phyloP scores from a whole-genome alignment of 1,140 invertebrate genomes.

The Reticulitermes speratus region DNA sequence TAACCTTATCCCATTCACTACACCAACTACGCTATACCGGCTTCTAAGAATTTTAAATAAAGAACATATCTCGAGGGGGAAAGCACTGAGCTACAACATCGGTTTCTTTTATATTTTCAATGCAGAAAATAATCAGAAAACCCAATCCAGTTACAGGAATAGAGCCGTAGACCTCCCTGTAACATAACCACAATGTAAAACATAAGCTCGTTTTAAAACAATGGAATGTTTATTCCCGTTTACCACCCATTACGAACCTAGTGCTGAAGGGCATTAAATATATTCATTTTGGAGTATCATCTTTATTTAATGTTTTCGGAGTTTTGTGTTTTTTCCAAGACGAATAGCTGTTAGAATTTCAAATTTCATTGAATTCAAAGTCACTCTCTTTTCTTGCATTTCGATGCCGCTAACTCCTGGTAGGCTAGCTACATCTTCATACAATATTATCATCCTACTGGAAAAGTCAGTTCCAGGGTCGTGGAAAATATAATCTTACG shows the following conservation, averaged over 20 bases:
- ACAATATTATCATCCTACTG: not conserved
- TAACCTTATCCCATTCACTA: too few relatives aligned
- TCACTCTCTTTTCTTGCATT: not conserved
- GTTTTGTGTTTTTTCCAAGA: not conserved
- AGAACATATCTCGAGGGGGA: too few relatives aligned
- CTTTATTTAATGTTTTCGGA: constrained; percentile 16
- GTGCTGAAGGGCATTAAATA: not conserved
- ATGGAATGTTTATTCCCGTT: not conserved
- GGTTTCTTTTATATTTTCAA: too few relatives aligned
- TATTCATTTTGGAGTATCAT: not conserved
- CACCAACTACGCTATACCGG: too few relatives aligned
- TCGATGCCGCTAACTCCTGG: not conserved
- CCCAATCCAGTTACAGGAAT: not conserved
- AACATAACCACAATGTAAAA: not conserved
- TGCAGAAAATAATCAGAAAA: too few relatives aligned
- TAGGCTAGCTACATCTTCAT: not conserved
- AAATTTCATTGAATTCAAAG: constrained; percentile 2
- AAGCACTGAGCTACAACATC: too few relatives aligned
- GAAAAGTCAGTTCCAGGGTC: not conserved
- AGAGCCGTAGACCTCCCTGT: not conserved
- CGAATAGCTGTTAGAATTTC: constrained; percentile 2
- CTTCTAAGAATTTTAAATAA: too few relatives aligned
- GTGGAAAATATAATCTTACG: not conserved
- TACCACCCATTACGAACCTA: not conserved
- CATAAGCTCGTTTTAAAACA: not conserved